Conservation (phyloP, 2,113 vertebrate species). For the Chamaetylas fuelleborni region DNA sequence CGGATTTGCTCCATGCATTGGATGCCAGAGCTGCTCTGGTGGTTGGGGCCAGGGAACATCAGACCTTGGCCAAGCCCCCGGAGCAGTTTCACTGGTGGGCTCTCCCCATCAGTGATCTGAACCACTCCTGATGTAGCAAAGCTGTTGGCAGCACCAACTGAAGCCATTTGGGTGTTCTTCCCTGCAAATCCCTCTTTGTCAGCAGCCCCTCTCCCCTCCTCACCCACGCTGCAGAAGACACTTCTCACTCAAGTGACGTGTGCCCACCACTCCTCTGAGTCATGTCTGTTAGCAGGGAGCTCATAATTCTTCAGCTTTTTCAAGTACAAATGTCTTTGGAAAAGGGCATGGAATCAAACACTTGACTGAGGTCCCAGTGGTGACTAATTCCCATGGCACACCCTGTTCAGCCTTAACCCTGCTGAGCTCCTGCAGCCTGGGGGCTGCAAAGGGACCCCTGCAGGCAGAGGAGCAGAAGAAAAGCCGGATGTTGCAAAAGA, state of each 20-base stretch:
- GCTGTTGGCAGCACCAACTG: neutral
- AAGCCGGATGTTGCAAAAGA: neutral
- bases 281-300: neutral
- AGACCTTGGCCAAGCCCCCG: accelerated
- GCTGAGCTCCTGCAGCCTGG: neutral
- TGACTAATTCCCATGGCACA: conserved; percentile 1
- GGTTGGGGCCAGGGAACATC: neutral
- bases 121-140: neutral
- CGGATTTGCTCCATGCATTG: neutral
- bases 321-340: neutral
- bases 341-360: neutral
- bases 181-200: neutral
- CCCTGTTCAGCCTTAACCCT: neutral
- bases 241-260: neutral
- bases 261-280: conserved; percentile 35
- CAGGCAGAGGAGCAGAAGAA: neutral
- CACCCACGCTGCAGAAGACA: neutral
- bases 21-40: neutral
- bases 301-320: neutral
- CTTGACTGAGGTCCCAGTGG: neutral
- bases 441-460: neutral
- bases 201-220: neutral
- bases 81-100: neutral
- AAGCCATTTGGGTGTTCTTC: neutral
- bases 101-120: accelerated